phyloP scores from a whole-genome alignment of 2,888 invertebrate genomes.

The Melipona bicolor region DNA sequence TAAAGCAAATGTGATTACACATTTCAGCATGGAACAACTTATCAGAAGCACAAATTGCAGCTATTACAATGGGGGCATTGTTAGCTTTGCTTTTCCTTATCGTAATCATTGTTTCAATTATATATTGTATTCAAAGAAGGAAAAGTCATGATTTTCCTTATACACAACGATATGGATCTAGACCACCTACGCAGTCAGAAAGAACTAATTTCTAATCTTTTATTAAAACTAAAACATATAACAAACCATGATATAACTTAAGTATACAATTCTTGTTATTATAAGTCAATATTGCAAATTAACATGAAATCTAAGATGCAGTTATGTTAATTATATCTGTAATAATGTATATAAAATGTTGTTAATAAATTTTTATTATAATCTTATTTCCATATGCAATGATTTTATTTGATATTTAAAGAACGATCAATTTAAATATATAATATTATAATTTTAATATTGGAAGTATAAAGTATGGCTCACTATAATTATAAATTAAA shows the following conservation, averaged over 20 bases:
- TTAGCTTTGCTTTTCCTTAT: slow-evolving; percentile 87
- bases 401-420: background rate
- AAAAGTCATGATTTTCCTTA: slow-evolving; percentile 87
- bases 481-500: background rate
- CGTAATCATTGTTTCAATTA: slow-evolving; percentile 86
- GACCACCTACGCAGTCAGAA: slow-evolving; percentile 75
- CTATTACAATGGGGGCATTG: slow-evolving; percentile 89
- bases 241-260: slow-evolving; percentile 6
- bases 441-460: background rate
- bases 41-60: slow-evolving; percentile 87
- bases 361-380: slow-evolving; percentile 16
- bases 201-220: slow-evolving; percentile 73
- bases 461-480: background rate
- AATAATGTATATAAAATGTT: slow-evolving; percentile 29
- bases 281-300: slow-evolving; percentile 1
- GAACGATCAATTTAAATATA: background rate
- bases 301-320: background rate
- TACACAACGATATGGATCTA: slow-evolving; percentile 80
- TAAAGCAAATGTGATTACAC: slow-evolving; percentile 18
- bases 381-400: background rate
- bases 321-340: slow-evolving; percentile 14
- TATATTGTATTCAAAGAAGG: slow-evolving; percentile 87
- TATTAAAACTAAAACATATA: background rate
- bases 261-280: slow-evolving; percentile 1
- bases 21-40: slow-evolving; percentile 85